A percentile compares a stretch with the other conserved stretches of the same genome.
Conservation (phyloP, 2,888 invertebrate genomes). For the Axea sp. region DNA sequence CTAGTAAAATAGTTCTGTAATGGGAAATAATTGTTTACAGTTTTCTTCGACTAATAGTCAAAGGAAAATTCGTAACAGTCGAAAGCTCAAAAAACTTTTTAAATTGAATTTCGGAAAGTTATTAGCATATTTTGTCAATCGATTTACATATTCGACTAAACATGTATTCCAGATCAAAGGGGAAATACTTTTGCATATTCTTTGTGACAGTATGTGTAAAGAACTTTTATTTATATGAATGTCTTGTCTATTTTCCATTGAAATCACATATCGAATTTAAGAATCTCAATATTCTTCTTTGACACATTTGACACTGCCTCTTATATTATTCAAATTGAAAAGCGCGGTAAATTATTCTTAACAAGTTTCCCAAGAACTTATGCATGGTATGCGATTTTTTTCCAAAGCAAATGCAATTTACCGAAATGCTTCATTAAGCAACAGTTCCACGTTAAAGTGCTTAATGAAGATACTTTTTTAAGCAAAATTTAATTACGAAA, state of each 20-base stretch:
- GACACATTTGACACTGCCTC: no score
- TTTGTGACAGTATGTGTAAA: not conserved
- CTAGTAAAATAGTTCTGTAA: not conserved
- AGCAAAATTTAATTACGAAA: no score
- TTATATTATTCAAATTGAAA: no score
- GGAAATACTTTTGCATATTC: not conserved
- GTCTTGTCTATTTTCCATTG: slow-evolving; percentile 3
- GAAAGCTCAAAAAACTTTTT: not conserved
- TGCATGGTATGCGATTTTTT: no score
- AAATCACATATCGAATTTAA: no score
- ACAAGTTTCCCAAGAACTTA: no score
- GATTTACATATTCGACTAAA: slow-evolving; percentile 7
- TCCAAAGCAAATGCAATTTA: no score
- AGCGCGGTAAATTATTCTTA: no score
- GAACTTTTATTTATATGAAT: slow-evolving; percentile 4
- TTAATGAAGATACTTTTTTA: no score
- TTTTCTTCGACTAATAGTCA: not conserved
- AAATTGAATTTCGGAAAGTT: slow-evolving; percentile 5
- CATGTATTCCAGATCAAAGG: slow-evolving; percentile 6
- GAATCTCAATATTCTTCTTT: no score
- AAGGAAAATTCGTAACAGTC: slow-evolving; percentile 1
- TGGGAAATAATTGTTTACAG: not conserved
- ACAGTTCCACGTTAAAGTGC: no score
- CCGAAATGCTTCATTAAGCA: no score
- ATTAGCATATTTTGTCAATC: slow-evolving; percentile 3